A percentile compares a stretch with the other conserved stretches of the same genome.
phyloP scores from a whole-genome alignment of 2,113 vertebrate genomes.

The Rana temporaria region DNA sequence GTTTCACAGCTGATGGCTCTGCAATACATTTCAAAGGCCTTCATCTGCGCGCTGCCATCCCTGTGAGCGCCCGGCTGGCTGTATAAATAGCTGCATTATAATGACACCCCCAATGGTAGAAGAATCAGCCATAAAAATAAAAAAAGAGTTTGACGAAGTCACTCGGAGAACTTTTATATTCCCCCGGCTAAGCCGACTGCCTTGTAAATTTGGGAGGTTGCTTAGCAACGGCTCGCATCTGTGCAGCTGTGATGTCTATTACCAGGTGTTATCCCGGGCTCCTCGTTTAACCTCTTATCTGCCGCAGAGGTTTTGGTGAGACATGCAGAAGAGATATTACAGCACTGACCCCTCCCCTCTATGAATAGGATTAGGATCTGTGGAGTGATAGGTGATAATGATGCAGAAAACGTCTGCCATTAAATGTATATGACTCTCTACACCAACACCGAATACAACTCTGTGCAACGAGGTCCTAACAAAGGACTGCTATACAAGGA shows the following conservation, averaged over 20 bases:
- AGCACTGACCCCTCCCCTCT: neutral
- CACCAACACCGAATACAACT: too few species aligned
- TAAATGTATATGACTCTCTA: too few species aligned
- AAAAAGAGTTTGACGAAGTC: conserved; percentile 44
- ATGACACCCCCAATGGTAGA: conserved; percentile 38
- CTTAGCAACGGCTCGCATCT: conserved; percentile 38
- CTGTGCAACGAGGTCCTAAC: too few species aligned
- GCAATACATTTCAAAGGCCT: conserved; percentile 18
- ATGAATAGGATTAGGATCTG: too few species aligned
- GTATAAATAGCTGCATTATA: conserved; percentile 49
- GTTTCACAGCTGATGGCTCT: conserved; percentile 13
- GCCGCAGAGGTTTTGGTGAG: neutral
- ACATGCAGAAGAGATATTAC: neutral
- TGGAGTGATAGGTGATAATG: too few species aligned
- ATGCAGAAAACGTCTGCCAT: too few species aligned
- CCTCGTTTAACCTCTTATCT: conserved; percentile 28
- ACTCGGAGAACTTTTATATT: conserved; percentile 45
- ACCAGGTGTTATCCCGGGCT: conserved; percentile 46
- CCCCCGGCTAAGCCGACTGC: conserved; percentile 35
- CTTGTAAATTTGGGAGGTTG: conserved; percentile 49
- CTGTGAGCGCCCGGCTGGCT: neutral
- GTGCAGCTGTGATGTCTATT: conserved; percentile 44
- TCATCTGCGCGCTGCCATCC: conserved; percentile 22
- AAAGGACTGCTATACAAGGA: too few species aligned
- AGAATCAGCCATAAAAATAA: conserved; percentile 12